Percentiles rank a stretch among this genome's conserved stretches.
Evolutionary conservation across 1,140 invertebrate species (phyloP).

Genomic region (Brachionus koreanus): DNA sequence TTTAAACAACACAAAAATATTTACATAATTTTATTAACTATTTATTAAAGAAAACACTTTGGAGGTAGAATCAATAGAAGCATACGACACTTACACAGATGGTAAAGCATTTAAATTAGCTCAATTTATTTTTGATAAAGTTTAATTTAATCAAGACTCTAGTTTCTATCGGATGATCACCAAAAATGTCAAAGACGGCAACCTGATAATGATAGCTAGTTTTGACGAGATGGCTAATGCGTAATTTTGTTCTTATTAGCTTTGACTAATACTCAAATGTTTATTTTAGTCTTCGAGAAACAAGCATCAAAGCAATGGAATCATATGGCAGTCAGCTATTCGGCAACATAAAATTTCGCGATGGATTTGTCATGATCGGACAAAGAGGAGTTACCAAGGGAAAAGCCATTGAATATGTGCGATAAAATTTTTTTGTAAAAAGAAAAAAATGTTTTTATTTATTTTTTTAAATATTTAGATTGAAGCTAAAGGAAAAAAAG

Average conservation of each 20-base stretch:
- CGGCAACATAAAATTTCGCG: slow-evolving; percentile 60
- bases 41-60: slow-evolving; percentile 48
- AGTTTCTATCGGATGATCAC: slow-evolving; percentile 49
- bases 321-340: slow-evolving; percentile 59
- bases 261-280: background rate
- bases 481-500: slow-evolving; percentile 34
- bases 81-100: slow-evolving; percentile 52
- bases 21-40: no score
- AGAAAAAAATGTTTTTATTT: background rate
- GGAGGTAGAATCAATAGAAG: slow-evolving; percentile 47
- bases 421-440: slow-evolving; percentile 46
- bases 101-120: slow-evolving; percentile 47
- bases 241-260: slow-evolving; percentile 46
- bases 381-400: slow-evolving; percentile 61
- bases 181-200: slow-evolving; percentile 48
- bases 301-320: slow-evolving; percentile 48
- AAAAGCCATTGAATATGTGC: slow-evolving; percentile 61
- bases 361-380: slow-evolving; percentile 63
- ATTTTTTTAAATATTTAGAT: background rate
- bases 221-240: slow-evolving; percentile 52
- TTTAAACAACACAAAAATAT: no score
- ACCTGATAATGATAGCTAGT: slow-evolving; percentile 50
- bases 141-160: slow-evolving; percentile 48
- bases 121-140: background rate
- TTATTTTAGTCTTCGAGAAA: slow-evolving; percentile 49